Evolutionary conservation across 2,888 invertebrate genomes (phyloP), one percentile per base, ranked within the genome.

Genomic region (Agrochola lychnidis): DNA sequence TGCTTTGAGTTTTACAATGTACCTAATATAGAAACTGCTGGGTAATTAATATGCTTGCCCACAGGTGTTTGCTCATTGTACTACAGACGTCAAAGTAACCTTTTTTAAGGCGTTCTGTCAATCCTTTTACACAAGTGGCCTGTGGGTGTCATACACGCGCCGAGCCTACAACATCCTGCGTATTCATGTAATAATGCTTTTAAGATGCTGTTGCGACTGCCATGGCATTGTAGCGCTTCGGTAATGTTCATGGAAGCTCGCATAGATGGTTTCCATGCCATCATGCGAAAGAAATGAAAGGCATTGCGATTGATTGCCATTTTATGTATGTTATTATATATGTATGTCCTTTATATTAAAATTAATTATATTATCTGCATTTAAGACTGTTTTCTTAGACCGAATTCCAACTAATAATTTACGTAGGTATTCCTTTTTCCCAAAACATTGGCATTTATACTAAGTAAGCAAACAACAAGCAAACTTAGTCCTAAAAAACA

Each of bases 341-440:
- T n/a, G n/a, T n/a, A n/a, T n/a, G n/a, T n/a, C 36, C 16, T 62
- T 48, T n/a, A 30, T 10, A 69, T 25, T 25, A 7, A 56, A 56
- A 68, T 19, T 4, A 30, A 67, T 67, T 36, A 51, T 16, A 67
- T 67, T 48, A 51, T 51, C 67, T 51, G 14, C 51, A 36, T n/a
- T 4, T 16, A n/a, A 67, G 7, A 48, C 12, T 19, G 16, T 45
- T 16, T n/a, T 68, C n/a, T 1, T 14, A 73, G 1, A 69, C 16
- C 16, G 5, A 73, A 36, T 51, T 61, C 30, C 12, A 59, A 57
- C 1, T 25, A 57, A 42, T 22, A 14, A 2, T 42, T 12, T 19
- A 53, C 0, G 12, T 30, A 61, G 61, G 25, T 40, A 19, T 25
- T 69, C 19, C 14, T 57, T 57, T 25, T 42, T 22, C 3, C 19